Base-by-base conservation (phyloP, 2,888 invertebrate genomes). In the Argyresthia albistria region DNA sequence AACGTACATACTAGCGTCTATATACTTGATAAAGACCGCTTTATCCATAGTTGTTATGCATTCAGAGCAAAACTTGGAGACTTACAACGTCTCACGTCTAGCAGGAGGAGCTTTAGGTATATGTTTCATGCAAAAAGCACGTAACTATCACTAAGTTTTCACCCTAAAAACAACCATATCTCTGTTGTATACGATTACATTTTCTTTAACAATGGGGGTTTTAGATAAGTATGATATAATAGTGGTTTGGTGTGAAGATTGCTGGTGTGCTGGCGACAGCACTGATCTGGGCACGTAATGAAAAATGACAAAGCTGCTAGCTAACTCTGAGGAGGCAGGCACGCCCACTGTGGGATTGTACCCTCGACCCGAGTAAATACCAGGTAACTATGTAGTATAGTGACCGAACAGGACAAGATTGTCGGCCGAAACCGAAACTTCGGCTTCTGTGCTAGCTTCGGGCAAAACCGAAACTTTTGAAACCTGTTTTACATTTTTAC, bases 241-340 rank as follows among this genome's bases (percentile, higher is more conserved):
- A 14, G 42, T 6, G 4, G 12, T 14, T 15, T 53, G 50, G 56
- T 56, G 50, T 57, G 14, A 45, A 15, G 45, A 45, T 7, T 0
- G 16, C 36, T 4, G 6, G 11, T 25, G 15, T 53, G 51, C 55
- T 57, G 51, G 57, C 84, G 82, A 88, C 81, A 77, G 81, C 82
- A 79, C 82, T 90, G 89, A 90, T 90, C 90, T 88, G 81, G 80
- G 89, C 90, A 91, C 90, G 90, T 90, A 90, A 90, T 90, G 90
- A 90, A 90, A 90, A 90, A 90, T 90, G 89, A 89, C 89, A 88
- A 79, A 80, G 80, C 75, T 75, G 74, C 68, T 69, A 66, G 42
- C 50, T 25, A 42, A n/a, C 37, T 50, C 8, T 12, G 25, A 25
- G 25, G 25, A 25, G 25, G 25, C 25, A 25, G 25, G 25, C 25